These are phyloP conservation scores for Gasterosteus aculeatus DNA, from an alignment of 2,113 vertebrate species.

Conservation along the genomic window DNA sequence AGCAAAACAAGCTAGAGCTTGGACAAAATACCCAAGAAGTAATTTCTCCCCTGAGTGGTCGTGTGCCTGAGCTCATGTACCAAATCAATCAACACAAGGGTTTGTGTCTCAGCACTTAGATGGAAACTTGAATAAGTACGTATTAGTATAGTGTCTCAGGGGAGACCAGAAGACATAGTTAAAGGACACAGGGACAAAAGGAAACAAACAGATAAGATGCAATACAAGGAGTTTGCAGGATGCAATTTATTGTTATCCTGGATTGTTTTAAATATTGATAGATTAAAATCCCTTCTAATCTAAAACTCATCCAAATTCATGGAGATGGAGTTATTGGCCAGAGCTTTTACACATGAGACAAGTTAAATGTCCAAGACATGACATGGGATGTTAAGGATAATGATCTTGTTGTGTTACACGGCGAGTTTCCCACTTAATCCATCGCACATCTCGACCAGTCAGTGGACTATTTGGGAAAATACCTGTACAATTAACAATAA, in stretches of 20 bases:
- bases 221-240: conserved; percentile 11
- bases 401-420: background rate
- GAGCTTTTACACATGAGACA: background rate
- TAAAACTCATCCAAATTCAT: conserved; percentile 35
- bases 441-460: too few species aligned
- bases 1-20: conserved; percentile 32
- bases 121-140: conserved; percentile 22
- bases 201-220: conserved; percentile 26
- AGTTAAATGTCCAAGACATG: background rate
- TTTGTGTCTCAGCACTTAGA: conserved; percentile 2
- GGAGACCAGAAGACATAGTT: conserved; percentile 14
- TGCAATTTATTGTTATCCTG: background rate
- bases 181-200: conserved; percentile 4
- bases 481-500: too few species aligned
- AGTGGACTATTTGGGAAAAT: too few species aligned
- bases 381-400: background rate
- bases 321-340: conserved; percentile 16
- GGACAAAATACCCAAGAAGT: conserved; percentile 38
- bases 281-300: conserved; percentile 30
- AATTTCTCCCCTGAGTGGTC: conserved; percentile 42
- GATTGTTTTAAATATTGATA: conserved; percentile 46
- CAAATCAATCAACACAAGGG: conserved; percentile 33
- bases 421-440: too few species aligned
- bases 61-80: conserved; percentile 8
- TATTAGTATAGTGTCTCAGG: conserved; percentile 3